Evolutionary conservation across 64 coral and sea anemone genomes (phyloP).

Genomic region (Montipora cactus): DNA sequence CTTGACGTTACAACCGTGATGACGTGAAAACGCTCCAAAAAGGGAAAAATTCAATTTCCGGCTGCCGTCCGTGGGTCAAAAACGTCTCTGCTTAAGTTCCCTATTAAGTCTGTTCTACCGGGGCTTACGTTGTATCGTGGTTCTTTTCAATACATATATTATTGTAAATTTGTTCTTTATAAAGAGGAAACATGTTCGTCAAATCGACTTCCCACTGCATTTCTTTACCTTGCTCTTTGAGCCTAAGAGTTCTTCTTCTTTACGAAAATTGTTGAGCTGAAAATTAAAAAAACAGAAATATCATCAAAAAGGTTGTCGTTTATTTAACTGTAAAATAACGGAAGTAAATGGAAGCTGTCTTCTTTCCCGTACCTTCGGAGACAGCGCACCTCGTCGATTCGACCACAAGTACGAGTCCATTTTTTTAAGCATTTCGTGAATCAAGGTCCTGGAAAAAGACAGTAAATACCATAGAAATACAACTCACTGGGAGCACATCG

Average conservation of each 20-base stretch:
- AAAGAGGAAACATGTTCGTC: too few relatives aligned
- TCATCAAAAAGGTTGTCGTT: not conserved
- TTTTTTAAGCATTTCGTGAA: constrained; percentile 84
- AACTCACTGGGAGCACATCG: not conserved
- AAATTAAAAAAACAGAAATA: not conserved
- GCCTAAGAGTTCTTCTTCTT: constrained; percentile 28
- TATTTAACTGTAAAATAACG: too few relatives aligned
- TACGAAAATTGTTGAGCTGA: constrained; percentile 54
- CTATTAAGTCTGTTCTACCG: too few relatives aligned
- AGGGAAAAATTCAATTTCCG: too few relatives aligned
- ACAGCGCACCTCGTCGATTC: constrained; percentile 68
- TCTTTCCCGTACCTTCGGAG: constrained; percentile 65
- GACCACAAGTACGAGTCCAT: constrained; percentile 91
- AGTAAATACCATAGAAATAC: not conserved
- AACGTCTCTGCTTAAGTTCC: too few relatives aligned
- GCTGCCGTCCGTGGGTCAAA: too few relatives aligned
- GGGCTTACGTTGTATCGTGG: too few relatives aligned
- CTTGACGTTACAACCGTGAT: too few relatives aligned
- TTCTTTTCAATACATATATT: too few relatives aligned
- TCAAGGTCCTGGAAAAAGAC: constrained; percentile 49
- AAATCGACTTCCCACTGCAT: too few relatives aligned
- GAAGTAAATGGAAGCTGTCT: not conserved
- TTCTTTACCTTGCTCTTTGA: constrained; percentile 34
- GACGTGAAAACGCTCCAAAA: too few relatives aligned
- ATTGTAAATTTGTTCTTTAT: too few relatives aligned